These are phyloP conservation scores for Ophiodon elongatus DNA, from an alignment of 2,113 vertebrate genomes.

Conservation along the genomic window DNA sequence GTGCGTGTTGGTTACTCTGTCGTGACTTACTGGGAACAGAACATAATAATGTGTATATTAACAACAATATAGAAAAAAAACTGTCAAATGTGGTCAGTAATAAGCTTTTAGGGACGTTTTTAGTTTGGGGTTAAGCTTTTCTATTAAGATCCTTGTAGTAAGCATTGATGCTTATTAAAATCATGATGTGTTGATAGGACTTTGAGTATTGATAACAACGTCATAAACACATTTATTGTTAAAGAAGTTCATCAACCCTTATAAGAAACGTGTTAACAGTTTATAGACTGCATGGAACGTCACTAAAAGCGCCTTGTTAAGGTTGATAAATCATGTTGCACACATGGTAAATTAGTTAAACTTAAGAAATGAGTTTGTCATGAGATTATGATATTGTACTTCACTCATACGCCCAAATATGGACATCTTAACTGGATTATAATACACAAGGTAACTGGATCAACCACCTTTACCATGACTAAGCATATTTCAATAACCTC, in stretches of 20 bases:
- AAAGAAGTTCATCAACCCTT: no score
- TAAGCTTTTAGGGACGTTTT: not conserved
- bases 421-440: not conserved
- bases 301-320: not conserved
- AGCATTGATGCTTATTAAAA: not conserved
- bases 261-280: no score
- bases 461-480: conserved; percentile 17
- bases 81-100: no score
- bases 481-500: conserved; percentile 17
- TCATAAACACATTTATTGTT: no score
- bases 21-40: not conserved
- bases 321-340: not conserved
- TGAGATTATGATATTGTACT: not conserved
- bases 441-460: not conserved
- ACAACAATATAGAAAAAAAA: not conserved
- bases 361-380: not conserved
- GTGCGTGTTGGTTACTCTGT: not conserved
- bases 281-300: no score
- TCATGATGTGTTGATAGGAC: not conserved
- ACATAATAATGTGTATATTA: not conserved
- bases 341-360: not conserved
- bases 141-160: not conserved
- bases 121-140: not conserved
- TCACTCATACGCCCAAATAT: not conserved
- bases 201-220: no score